These are phyloP conservation scores for Onchidella celtica DNA, from an alignment of 2,888 invertebrate species.

Conservation along the genomic window DNA sequence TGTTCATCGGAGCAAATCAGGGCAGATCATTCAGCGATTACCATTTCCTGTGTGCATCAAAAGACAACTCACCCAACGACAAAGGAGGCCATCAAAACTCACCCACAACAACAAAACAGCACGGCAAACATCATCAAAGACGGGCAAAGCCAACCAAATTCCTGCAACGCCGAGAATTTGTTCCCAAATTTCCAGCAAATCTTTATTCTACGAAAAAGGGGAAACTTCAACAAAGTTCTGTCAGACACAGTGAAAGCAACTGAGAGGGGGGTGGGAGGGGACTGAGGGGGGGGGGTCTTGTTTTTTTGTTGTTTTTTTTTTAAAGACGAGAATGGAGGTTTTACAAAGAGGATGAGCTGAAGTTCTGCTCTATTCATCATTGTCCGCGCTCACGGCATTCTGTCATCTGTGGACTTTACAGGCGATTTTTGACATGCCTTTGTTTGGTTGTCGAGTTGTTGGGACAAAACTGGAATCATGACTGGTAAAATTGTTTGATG, in stretches of 20 bases:
- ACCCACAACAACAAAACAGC: not conserved
- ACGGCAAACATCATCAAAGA: slow-evolving; percentile 13
- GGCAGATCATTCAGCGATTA: slow-evolving; percentile 17
- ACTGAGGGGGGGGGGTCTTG: too few species aligned
- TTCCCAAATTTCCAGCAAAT: too few species aligned
- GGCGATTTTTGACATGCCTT: not conserved
- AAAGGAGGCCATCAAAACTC: not conserved
- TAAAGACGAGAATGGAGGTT: too few species aligned
- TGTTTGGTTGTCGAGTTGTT: not conserved
- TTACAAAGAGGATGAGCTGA: too few species aligned
- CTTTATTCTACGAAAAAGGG: too few species aligned
- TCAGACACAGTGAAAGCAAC: too few species aligned
- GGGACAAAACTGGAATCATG: slow-evolving; percentile 1
- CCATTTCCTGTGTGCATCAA: slow-evolving; percentile 21
- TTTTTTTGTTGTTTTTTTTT: too few species aligned
- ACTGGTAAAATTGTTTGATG: slow-evolving; percentile 32
- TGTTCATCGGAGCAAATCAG: not conserved
- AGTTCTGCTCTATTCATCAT: not conserved
- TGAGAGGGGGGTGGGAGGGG: too few species aligned
- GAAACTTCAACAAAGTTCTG: too few species aligned
- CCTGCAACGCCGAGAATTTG: too few species aligned
- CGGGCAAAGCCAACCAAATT: not conserved
- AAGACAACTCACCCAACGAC: not conserved
- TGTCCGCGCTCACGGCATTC: not conserved
- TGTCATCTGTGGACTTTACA: not conserved